These are phyloP conservation scores for Mycogona germanica DNA, from an alignment of 2,888 invertebrate species.

Conservation along the genomic window DNA sequence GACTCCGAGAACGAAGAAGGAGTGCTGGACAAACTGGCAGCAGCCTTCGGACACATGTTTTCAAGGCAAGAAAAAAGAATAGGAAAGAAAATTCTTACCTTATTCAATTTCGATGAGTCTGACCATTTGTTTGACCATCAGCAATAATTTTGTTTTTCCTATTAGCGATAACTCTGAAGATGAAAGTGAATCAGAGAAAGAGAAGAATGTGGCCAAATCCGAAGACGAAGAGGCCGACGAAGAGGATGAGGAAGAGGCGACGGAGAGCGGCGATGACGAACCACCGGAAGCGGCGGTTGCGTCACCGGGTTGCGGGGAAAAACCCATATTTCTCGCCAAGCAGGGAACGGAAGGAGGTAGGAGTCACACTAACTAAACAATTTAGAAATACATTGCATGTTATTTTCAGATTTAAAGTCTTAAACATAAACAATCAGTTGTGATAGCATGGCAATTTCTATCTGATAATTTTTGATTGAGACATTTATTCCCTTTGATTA, in stretches of 20 bases:
- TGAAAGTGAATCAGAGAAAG: slow-evolving; percentile 37
- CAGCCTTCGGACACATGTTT: slow-evolving; percentile 62
- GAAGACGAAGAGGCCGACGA: slow-evolving; percentile 11
- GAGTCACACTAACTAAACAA: no score
- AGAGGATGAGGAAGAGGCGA: slow-evolving; percentile 26
- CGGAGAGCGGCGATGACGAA: slow-evolving; percentile 23
- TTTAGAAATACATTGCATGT: no score
- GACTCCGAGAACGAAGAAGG: slow-evolving; percentile 62
- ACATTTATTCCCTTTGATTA: neutral
- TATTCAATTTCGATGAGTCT: neutral
- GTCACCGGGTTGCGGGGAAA: slow-evolving; percentile 14
- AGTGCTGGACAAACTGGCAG: slow-evolving; percentile 53
- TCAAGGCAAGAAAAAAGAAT: slow-evolving; percentile 46
- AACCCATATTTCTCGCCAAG: slow-evolving; percentile 15
- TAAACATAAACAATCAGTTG: no score
- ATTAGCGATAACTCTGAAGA: slow-evolving; percentile 46
- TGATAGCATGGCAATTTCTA: neutral
- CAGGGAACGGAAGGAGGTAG: slow-evolving; percentile 12
- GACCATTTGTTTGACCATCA: neutral
- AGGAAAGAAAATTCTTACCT: neutral
- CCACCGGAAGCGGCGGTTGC: slow-evolving; percentile 12
- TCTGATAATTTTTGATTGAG: neutral
- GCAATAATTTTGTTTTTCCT: neutral
- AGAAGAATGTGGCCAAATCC: neutral
- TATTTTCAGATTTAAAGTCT: no score